Base-by-base conservation (phyloP, 2,113 vertebrate species). In the Entomyzon cyanotis region DNA sequence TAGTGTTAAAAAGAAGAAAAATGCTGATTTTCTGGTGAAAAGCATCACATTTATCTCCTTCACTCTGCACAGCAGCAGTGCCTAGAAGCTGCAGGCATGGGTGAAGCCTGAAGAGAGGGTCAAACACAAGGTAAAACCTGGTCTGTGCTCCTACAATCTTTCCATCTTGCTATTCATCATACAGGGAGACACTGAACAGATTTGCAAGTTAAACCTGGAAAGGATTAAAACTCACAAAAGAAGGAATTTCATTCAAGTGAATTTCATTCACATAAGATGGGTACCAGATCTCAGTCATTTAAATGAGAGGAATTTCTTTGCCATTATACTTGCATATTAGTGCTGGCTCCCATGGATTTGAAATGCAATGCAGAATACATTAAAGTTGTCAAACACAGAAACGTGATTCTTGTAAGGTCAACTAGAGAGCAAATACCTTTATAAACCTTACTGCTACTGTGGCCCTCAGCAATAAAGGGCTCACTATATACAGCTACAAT, bases 311-410 rank as follows among this genome's bases (percentile, higher is more conserved):
- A 90, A 56, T 93, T 83, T 94, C 84, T 95, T 93, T 59, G 39
- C 75, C 64, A 88, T 96, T 94, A 88, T 87, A 92, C 77, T 94
- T 97, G 93, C 88, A 92, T 53, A 92, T 94, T 50, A 84, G 73
- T 10, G 18, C 82, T 71, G 2, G 44, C 90, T 93, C 56, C 85
- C 60, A 41, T 78, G 90, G 88, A 68, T 86, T 84, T 90, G 44
- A 74, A 93, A 93, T 75, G 88, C 64, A 64, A 12, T 68, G 73
- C 41, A 60, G 88, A 96, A 97, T 95, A 88, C 87, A 90, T 94
- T 92, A 64, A 92, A 86, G 69, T 62, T 90, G 73, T 71, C 85
- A 88, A 91, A 87, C 53, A 85, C 15, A 0, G 81, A n/a, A 50
- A 84, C 92, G 25, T 78, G 44, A 23, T 74, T 87, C 39, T 90